These are phyloP conservation scores for Siniperca scherzeri DNA, from an alignment of 2,797 vertebrate genomes.

Conservation along the genomic window DNA sequence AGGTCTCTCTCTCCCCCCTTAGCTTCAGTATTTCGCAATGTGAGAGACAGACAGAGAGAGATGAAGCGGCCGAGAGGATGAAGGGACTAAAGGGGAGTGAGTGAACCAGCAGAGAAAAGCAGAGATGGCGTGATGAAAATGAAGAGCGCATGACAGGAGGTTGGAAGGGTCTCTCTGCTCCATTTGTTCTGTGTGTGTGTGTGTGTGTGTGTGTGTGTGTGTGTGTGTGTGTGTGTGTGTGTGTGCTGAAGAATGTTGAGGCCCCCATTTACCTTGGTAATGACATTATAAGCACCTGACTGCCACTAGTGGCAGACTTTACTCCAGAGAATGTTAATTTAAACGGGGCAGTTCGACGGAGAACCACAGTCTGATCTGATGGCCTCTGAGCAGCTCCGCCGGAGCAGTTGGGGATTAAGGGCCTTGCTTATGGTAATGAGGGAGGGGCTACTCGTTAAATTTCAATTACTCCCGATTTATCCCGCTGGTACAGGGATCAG, in stretches of 20 bases:
- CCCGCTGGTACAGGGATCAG: no score
- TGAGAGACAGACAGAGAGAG: not conserved
- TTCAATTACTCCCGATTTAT: no score
- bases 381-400: no score
- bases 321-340: not conserved
- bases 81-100: not conserved
- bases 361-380: no score
- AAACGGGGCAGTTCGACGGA: no score
- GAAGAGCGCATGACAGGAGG: slow-evolving; percentile 79
- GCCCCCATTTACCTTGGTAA: slow-evolving; percentile 60
- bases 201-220: slow-evolving; percentile 29
- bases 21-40: slow-evolving; percentile 11
- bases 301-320: slow-evolving; percentile 23
- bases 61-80: slow-evolving; percentile 25
- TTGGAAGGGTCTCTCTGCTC: slow-evolving; percentile 39
- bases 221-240: slow-evolving; percentile 23
- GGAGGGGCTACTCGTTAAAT: no score
- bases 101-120: slow-evolving; percentile 35
- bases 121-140: slow-evolving; percentile 71
- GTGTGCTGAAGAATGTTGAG: slow-evolving; percentile 32
- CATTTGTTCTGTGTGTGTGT: slow-evolving; percentile 28
- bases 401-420: no score
- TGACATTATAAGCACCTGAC: slow-evolving; percentile 74
- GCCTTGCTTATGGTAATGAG: no score
- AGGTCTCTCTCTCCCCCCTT: not conserved